Base-by-base conservation (phyloP, 64 coral and sea anemone genomes). In the Pocillopora verrucosa region DNA sequence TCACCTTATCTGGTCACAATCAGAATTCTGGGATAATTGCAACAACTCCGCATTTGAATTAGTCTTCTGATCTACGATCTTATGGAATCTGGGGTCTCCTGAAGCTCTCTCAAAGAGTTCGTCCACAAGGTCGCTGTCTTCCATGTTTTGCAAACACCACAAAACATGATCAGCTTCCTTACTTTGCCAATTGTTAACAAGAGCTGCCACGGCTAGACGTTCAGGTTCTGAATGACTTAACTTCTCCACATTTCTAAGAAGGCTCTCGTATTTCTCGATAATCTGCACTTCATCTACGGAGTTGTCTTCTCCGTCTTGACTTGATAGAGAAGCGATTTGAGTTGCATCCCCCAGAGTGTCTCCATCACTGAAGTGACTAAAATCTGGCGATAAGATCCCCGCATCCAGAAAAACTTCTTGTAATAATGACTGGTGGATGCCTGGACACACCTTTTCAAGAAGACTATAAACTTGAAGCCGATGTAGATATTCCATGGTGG, bases 371-470 rank as follows among this genome's bases (percentile, higher is more conserved):
- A 5, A n/a, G 67, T 79, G 10, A 59, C 59, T 20, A 60, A 41
- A 19, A 12, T 65, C 34, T 38, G 9, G 34, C 20, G 15, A 2
- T 35, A 83, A 4, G 35, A 83, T 68, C 16, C 80, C 80, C 12
- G 80, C 61, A 38, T 67, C 89, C 61, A 83, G 17, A 14, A 90
- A 22, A 22, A 72, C 78, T 20, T 76, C 30, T 59, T 41, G 65
- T 36, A 83, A 36, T 34, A 59, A 36, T 36, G 80, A 80, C 35
- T 60, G 74, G 57, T 79, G 75, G 59, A 95, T 59, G 12, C 61
- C 87, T 1, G 94, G 74, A 19, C 79, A 65, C 12, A 95, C 85
- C 56, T 82, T 92, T 34, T 95, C 86, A 36, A 95, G 73, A 24
- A 95, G 80, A 34, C 59, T 77, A 61, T 95, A 95, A 1, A 95